Conservation (phyloP, 1,140 invertebrate species). For the Euwallacea similis region DNA sequence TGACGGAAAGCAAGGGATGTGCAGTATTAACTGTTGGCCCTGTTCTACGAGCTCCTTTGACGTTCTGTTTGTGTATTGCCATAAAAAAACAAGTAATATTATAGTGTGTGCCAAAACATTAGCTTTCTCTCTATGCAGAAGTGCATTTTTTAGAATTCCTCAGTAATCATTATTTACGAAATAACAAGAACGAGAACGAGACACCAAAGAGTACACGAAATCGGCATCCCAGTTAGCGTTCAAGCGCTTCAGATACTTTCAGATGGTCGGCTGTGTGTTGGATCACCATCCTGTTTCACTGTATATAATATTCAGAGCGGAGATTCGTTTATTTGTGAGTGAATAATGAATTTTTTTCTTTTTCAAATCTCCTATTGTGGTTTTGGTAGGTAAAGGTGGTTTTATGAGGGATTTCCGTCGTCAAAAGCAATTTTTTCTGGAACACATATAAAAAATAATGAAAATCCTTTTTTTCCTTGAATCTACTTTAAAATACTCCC, state of each 20-base stretch:
- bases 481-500: too few relatives aligned
- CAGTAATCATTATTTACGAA: slow-evolving; percentile 87
- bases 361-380: too few relatives aligned
- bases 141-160: slow-evolving; percentile 59
- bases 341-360: background rate
- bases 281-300: slow-evolving; percentile 88
- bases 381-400: too few relatives aligned
- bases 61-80: slow-evolving; percentile 88
- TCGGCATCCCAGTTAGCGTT: slow-evolving; percentile 85
- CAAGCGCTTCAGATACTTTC: slow-evolving; percentile 87
- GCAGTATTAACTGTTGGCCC: slow-evolving; percentile 55
- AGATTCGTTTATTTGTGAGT: slow-evolving; percentile 74
- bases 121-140: background rate
- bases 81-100: slow-evolving; percentile 84
- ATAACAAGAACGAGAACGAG: slow-evolving; percentile 88
- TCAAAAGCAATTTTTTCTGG: too few relatives aligned
- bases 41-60: slow-evolving; percentile 51
- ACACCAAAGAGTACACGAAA: slow-evolving; percentile 83
- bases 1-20: slow-evolving; percentile 85
- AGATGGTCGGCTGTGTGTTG: slow-evolving; percentile 85
- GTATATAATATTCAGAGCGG: slow-evolving; percentile 84
- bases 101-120: background rate
- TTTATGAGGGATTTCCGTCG: too few relatives aligned
- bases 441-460: too few relatives aligned
- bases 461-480: too few relatives aligned